These are phyloP conservation scores for Mamestra configurata DNA, from an alignment of 1,140 invertebrate species.

Conservation along the genomic window DNA sequence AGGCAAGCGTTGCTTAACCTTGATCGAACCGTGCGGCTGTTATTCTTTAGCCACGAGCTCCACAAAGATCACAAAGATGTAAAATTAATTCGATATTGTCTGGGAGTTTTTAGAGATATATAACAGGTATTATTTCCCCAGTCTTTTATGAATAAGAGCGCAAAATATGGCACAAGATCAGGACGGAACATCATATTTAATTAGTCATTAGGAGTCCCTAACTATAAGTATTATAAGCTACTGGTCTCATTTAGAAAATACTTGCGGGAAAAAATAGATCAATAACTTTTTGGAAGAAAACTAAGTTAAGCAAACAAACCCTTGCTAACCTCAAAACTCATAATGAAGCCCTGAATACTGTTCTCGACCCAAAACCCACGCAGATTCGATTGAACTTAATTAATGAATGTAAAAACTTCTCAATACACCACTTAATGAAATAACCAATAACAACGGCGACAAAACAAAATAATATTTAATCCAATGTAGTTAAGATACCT, in stretches of 20 bases:
- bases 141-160: no score
- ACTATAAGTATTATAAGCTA: not conserved
- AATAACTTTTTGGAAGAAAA: constrained; percentile 2
- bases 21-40: no score
- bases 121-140: no score
- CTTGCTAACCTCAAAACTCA: constrained; percentile 19
- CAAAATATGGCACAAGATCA: no score
- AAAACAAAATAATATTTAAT: constrained; percentile 20
- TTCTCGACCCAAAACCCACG: not conserved
- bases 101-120: no score
- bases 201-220: no score
- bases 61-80: no score
- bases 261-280: not conserved
- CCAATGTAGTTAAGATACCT: constrained; percentile 1
- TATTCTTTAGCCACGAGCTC: no score
- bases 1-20: no score
- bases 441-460: not conserved
- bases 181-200: no score
- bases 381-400: not conserved
- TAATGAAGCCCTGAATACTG: not conserved
- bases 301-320: constrained; percentile 10
- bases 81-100: no score
- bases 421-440: constrained; percentile 19
- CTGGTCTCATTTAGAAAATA: not conserved
- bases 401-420: not conserved